Evolutionary conservation across 2,888 invertebrate genomes (phyloP), one percentile per base, ranked within the genome.

Genomic region (Coenonympha arcania): DNA sequence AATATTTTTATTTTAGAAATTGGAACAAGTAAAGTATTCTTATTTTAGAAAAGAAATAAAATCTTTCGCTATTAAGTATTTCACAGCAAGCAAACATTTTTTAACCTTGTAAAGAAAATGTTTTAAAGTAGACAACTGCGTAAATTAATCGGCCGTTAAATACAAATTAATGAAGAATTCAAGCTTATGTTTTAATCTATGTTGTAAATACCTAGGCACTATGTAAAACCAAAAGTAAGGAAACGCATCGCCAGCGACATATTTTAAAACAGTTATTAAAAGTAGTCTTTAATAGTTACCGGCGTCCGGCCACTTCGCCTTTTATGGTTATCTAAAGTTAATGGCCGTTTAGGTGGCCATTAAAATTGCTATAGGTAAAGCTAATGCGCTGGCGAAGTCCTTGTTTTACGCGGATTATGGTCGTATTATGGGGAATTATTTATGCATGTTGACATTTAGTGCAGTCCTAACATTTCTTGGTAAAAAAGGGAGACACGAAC

Each of bases 291-390:
- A 33, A 18, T 31, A 39, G 24, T 22, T 1, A 4, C 20, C 11
- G 13, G 4, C 30, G 20, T 43, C 40, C 13, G 40, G 34, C 28
- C 41, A 50, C 41, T 50, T 50, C 41, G 49, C 49, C 52, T 49
- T 37, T 42, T 49, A 52, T 30, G 40, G 41, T 49, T 49, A 45
- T 40, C 49, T 45, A 19, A 33, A 43, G 41, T 19, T 52, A 49
- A 52, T 52, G 45, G 33, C 31, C 36, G 42, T 49, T 52, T 52
- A 49, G 34, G 41, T 41, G 26, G 36, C 41, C 49, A 52, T 52
- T 49, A 52, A 52, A 45, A 41, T 26, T 36, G 37, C 52, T 41
- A 26, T 52, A n/a, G n/a, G n/a, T n/a, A 52, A 49, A 52, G 31
- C 22, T 50, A 50, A 50, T 50, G 22, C 42, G 41, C 28, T 16